phyloP scores from a whole-genome alignment of 1,140 invertebrate genomes.

The Heliothis subflexa region DNA sequence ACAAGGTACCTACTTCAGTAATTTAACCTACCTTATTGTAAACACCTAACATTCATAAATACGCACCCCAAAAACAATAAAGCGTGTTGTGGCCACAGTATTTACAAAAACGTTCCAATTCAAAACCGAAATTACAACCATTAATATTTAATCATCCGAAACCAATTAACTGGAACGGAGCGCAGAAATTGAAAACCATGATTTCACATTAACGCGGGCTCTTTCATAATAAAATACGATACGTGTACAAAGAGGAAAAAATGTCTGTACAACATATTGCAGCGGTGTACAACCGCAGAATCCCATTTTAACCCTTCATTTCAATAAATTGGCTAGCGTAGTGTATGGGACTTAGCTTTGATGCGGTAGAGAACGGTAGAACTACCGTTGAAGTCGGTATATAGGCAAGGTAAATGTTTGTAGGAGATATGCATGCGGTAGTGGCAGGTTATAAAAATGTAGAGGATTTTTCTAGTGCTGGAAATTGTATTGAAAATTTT shows the following conservation, averaged over 20 bases:
- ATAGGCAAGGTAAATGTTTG: conserved; percentile 29
- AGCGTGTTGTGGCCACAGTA: too few species aligned
- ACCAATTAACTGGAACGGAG: neutral
- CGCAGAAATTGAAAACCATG: conserved; percentile 2
- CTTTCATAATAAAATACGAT: conserved; percentile 30
- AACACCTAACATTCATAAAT: too few species aligned
- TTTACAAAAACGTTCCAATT: neutral
- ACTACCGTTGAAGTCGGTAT: conserved; percentile 7
- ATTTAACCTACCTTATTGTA: too few species aligned
- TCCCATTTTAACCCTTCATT: conserved; percentile 67
- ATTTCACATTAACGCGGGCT: conserved; percentile 4
- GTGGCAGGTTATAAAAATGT: conserved; percentile 33
- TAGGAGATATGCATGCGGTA: conserved; percentile 22
- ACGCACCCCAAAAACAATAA: too few species aligned
- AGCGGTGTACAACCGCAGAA: conserved; percentile 58
- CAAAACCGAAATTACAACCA: conserved; percentile 6
- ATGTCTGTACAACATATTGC: conserved; percentile 28
- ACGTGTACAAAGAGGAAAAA: conserved; percentile 20
- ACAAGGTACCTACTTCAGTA: too few species aligned
- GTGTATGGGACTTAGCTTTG: conserved; percentile 53
- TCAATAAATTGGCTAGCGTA: conserved; percentile 62
- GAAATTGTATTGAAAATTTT: neutral
- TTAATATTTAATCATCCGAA: neutral
- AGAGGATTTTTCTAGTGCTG: conserved; percentile 17
- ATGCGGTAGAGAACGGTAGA: conserved; percentile 42